Evolutionary conservation across 2,113 vertebrate species (phyloP), one percentile per base, ranked within the genome.

Genomic region (Triplophysa dalaica): DNA sequence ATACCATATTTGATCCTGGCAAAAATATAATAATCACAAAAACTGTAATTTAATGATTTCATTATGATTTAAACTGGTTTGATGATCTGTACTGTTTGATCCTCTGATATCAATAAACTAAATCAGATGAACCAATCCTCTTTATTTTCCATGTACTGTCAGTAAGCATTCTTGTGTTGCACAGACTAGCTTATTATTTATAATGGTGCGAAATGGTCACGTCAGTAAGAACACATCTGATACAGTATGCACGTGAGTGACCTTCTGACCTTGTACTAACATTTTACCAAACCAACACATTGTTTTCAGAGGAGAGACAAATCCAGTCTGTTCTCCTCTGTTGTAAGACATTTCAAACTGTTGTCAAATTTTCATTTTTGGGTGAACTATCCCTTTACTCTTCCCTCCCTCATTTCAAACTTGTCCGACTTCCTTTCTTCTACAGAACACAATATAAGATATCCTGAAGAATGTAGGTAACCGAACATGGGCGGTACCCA

Each of bases 171-270:
- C 75, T 86, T 17, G 8, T 50, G 64, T 77, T 77, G 58, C 77
- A 76, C 48, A 22, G 61, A 41, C 22, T 29, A 52, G 43, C 64
- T 5, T 14, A 81, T 82, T 77, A 85, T 86, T 85, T 61, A 86
- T 82, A 72, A 81, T 38, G 26, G 24, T 41, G 67, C 80, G 65
- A 60, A 52, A 52, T 45, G 43, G 48, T n/a, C 45, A 38, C 65
- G 17, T 33, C 67, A 52, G 29, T 65, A 10, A 19, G 17, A 56
- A 65, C 54, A 38, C 63, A 73, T 45, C 38, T 22, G 48, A 84
- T 33, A 84, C 62, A n/a, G 50, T 56, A 56, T 67, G 45, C 76
- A 62, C 22, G 56, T 54, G 21, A 70, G 21, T 63, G 78, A 77
- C 64, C 41, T 26, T 67, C 33, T 77, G 65, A 78, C 75, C 72